Conservation (phyloP, 1,140 invertebrate genomes). For the Physella acuta region DNA sequence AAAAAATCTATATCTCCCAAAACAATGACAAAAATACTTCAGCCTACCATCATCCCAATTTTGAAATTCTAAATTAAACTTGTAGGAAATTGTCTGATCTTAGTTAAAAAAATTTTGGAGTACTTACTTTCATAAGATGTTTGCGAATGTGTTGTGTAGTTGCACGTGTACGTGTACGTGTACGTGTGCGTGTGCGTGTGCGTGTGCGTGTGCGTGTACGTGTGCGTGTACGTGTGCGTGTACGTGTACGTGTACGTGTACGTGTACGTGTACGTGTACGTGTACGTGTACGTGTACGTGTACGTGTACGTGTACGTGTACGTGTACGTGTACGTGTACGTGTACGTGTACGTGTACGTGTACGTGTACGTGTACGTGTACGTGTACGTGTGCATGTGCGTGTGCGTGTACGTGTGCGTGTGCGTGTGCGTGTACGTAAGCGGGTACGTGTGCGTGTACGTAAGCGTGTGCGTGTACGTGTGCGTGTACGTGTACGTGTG, state of each 20-base stretch:
- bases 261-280: constrained; percentile 4
- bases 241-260: constrained; percentile 4
- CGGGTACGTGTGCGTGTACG: too few species aligned
- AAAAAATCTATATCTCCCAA: too few species aligned
- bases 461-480: constrained; percentile 1
- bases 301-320: too few species aligned
- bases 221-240: constrained; percentile 4
- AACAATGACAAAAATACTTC: too few species aligned
- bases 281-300: constrained; percentile 4
- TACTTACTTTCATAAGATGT: too few species aligned
- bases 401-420: not conserved
- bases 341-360: constrained; percentile 4
- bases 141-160: not conserved
- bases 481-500: constrained; percentile 4
- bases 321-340: constrained; percentile 4
- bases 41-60: too few species aligned
- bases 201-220: constrained; percentile 4
- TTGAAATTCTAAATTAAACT: too few species aligned
- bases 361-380: constrained; percentile 4
- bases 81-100: too few species aligned
- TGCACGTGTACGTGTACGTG: constrained; percentile 4
- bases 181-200: constrained; percentile 4
- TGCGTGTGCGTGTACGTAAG: not conserved
- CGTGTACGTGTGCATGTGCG: too few species aligned
- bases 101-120: too few species aligned